Evolutionary conservation across 1,140 invertebrate genomes (phyloP).

Genomic region (Calosoma granatense): DNA sequence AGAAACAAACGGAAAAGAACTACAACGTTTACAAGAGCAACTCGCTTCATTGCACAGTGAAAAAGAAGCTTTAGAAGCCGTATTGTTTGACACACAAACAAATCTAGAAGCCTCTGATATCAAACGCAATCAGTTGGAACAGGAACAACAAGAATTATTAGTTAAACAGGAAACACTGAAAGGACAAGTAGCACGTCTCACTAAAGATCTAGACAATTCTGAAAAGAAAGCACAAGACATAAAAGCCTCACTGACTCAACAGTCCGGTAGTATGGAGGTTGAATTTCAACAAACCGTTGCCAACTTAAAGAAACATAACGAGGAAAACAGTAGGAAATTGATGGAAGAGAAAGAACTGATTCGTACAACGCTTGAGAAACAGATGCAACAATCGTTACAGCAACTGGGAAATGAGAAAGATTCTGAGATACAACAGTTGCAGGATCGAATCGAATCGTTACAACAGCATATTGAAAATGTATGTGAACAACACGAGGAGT

Average conservation of each 20-base stretch:
- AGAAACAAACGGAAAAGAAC: slow-evolving; percentile 67
- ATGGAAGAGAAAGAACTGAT: slow-evolving; percentile 72
- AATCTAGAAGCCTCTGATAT: slow-evolving; percentile 62
- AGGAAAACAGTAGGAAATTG: slow-evolving; percentile 61
- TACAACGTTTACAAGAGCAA: slow-evolving; percentile 63
- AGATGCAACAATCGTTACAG: slow-evolving; percentile 59
- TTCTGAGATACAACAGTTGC: slow-evolving; percentile 56
- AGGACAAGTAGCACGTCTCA: slow-evolving; percentile 53
- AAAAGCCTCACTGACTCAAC: slow-evolving; percentile 56
- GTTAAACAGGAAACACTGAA: slow-evolving; percentile 67
- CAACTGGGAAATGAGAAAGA: slow-evolving; percentile 64
- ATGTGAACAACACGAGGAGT: slow-evolving; percentile 74
- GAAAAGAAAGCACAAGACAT: slow-evolving; percentile 65
- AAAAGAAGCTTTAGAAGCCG: slow-evolving; percentile 71
- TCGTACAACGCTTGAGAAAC: slow-evolving; percentile 57
- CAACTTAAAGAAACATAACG: slow-evolving; percentile 59
- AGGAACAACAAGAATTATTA: slow-evolving; percentile 62
- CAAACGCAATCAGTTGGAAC: slow-evolving; percentile 59
- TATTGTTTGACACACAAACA: slow-evolving; percentile 69
- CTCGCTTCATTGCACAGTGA: slow-evolving; percentile 62
- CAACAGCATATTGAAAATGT: slow-evolving; percentile 65
- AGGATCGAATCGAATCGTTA: slow-evolving; percentile 61
- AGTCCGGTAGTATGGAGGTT: slow-evolving; percentile 60
- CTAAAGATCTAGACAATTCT: slow-evolving; percentile 62
- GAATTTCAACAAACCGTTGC: slow-evolving; percentile 64